Evolutionary conservation across 2,113 vertebrate genomes (phyloP).

Genomic region (Petromus typicus): DNA sequence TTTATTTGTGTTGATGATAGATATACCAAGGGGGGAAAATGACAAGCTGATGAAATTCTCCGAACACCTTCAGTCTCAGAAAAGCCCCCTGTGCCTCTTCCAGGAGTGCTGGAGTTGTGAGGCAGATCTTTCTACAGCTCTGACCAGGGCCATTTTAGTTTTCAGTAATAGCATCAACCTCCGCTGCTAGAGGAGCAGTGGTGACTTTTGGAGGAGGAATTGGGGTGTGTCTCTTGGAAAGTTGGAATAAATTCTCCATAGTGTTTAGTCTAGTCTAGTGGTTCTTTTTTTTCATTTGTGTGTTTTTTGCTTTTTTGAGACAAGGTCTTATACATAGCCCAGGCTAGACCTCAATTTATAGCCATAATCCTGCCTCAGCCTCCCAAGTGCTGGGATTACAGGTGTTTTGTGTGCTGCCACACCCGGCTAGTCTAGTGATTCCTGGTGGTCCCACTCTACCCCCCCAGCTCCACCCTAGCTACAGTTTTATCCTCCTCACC

Average conservation of each 20-base stretch:
- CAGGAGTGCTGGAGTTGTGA: constrained; percentile 47
- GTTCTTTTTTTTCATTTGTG: not conserved
- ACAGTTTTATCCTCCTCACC: not conserved
- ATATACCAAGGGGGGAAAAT: constrained; percentile 72
- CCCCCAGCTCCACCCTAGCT: not conserved
- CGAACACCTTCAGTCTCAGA: constrained; percentile 57
- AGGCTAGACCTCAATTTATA: not conserved
- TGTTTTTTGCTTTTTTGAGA: not conserved
- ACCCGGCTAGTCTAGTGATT: not conserved
- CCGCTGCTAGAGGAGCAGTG: not conserved
- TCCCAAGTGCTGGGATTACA: not conserved
- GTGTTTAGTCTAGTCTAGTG: not conserved
- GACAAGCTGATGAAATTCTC: constrained; percentile 67
- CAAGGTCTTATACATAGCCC: not conserved
- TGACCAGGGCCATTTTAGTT: constrained; percentile 31
- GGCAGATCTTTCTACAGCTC: constrained; percentile 48
- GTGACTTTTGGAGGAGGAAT: constrained; percentile 14
- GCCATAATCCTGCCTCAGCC: not conserved
- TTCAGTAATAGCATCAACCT: constrained; percentile 2
- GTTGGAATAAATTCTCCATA: not conserved
- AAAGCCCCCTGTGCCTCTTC: constrained; percentile 56
- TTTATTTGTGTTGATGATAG: constrained; percentile 75
- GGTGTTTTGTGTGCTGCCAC: too few species aligned
- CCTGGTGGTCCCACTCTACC: not conserved
- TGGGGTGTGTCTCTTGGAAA: not conserved